Base-by-base conservation (phyloP, 2,888 invertebrate species). In the Aelia acuminata region DNA sequence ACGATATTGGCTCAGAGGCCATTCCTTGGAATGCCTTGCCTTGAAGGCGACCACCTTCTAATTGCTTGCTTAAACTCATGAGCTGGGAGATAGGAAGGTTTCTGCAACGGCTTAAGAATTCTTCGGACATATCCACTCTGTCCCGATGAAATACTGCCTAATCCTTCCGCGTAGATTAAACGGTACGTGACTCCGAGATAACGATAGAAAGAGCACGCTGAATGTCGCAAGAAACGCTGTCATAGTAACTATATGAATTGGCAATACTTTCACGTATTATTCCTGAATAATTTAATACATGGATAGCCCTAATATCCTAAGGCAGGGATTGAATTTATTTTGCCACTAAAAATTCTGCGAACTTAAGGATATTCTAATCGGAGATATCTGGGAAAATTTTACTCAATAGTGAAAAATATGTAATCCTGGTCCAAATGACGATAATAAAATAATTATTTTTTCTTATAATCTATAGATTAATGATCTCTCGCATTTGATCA, bases 1-100 rank as follows among this genome's bases (percentile, higher is more conserved):
- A 70, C 63, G 63, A 70, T 70, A 70, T 70, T 70, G 63, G 63
- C 31, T 70, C 63, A 63, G 18, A 70, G 63, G 63, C 63, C 63
- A 35, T 31, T 35, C 31, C 35, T 18, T 35, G 63, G 63, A 70
- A 70, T 70, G 63, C 35, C 31, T 20, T 70, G 31, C 63, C 63
- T 70, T 70, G 31, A 35, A 70, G 57, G 18, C 35, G 26, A 5
- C 4, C 15, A 63, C 63, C 63, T 70, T 70, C 63, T 70, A 70
- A 70, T 70, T 70, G 63, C 63, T 70, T 18, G 35, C 31, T 70
- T 20, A 70, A 70, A 70, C 63, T 20, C 15, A 20, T 18, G 63
- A 5, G 1, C 18, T 7, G 13, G 63, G 35, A 35, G 5, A 13
- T 18, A 15, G 7, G 53, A 18, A 63, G 13, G 31, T 70, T 70